Base-by-base conservation (phyloP, 2,888 invertebrate genomes). In the Corbicula japonica region DNA sequence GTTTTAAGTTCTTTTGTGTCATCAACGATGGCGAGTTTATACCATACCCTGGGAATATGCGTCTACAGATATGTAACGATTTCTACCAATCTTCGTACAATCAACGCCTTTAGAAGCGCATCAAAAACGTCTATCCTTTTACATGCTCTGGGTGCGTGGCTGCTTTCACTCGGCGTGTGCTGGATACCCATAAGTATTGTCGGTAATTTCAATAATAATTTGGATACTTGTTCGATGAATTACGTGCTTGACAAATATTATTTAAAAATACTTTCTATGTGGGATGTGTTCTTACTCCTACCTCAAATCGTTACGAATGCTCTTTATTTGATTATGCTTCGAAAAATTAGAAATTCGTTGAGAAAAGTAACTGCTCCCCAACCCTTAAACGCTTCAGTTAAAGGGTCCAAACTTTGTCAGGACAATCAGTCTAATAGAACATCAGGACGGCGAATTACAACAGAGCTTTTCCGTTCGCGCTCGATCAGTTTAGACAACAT, bases 21-120 rank as follows among this genome's bases (percentile, higher is more conserved):
- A 15, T 23, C 50, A 2, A 23, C 23, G 28, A 21, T 21, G 15
- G 50, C 50, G 10, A 50, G 50, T 50, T 50, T 50, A 28, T 50
- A 50, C 15, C 50, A 50, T 50, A 50, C 50, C 23, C 28, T 50
- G 23, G 18, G 50, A 12, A 50, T 50, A 28, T 50, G 50, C 23
- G 23, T 50, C 23, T 28, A 50, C 28, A 50, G 50, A 21, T 50
- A 28, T 50, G 15, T 50, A 21, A 50, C 50, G 10, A 28, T 50
- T 12, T 50, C 28, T 23, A 28, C 6, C 15, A 18, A 21, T 23
- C 50, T 50, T 23, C 6, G 28, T 10, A 28, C 50, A 23, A 2
- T 12, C 10, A 48, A 15, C 1, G 23, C 4, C 3, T 5, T 28
- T 28, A 21, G 28, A 50, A 28, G 50, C 8, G 12, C 28, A 21